These are phyloP conservation scores for Cynopterus brachyotis DNA, from an alignment of 2,113 vertebrate species.

Conservation along the genomic window DNA sequence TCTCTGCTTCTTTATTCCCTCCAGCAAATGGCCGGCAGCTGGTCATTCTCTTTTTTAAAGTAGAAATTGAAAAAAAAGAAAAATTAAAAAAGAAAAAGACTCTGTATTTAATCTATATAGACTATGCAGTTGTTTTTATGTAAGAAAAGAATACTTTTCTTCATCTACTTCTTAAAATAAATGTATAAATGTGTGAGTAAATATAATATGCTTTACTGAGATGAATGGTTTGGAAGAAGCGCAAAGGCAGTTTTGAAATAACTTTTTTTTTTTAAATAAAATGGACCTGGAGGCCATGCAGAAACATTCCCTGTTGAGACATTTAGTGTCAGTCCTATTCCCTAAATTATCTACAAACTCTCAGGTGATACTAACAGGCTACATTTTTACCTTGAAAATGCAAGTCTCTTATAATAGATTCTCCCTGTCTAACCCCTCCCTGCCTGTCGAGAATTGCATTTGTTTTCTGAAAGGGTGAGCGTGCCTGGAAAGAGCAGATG, in stretches of 20 bases:
- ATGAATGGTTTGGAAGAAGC: background rate
- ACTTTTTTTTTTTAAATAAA: background rate
- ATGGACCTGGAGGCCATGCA: background rate
- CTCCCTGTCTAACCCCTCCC: background rate
- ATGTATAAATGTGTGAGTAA: background rate
- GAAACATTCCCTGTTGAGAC: slow-evolving; percentile 26
- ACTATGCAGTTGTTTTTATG: background rate
- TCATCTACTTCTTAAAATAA: slow-evolving; percentile 16
- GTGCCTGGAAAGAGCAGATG: slow-evolving; percentile 52
- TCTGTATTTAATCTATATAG: background rate
- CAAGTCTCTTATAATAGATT: slow-evolving; percentile 20
- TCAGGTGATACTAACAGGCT: background rate
- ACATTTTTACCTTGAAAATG: slow-evolving; percentile 61
- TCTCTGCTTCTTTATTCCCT: background rate
- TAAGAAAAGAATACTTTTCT: background rate
- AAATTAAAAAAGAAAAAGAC: background rate
- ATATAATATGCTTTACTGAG: background rate
- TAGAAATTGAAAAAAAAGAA: background rate
- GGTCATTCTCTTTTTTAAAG: background rate
- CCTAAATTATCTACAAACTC: slow-evolving; percentile 65
- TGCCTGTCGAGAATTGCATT: background rate
- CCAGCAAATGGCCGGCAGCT: no score
- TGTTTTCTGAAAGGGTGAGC: slow-evolving; percentile 34
- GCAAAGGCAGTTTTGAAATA: background rate
- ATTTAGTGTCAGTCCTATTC: slow-evolving; percentile 42